phyloP scores from a whole-genome alignment of 1,140 invertebrate species.

The Eumaeus atala region DNA sequence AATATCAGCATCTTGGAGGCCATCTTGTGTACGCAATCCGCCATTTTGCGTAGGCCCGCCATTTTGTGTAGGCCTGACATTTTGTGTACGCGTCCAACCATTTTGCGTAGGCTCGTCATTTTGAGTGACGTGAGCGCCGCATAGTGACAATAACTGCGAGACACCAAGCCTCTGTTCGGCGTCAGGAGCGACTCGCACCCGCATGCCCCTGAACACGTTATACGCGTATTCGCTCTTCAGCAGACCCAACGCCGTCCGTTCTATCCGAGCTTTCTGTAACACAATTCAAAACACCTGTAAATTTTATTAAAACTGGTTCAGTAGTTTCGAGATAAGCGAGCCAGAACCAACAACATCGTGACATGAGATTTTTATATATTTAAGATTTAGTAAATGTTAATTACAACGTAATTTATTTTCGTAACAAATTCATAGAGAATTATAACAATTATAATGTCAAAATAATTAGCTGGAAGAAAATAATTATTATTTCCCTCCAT shows the following conservation, averaged over 20 bases:
- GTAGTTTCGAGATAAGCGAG: no score
- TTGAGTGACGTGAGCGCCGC: conserved; percentile 36
- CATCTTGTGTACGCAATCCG: conserved; percentile 26
- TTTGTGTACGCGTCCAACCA: conserved; percentile 10
- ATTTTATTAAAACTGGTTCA: no score
- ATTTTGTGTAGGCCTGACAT: conserved; percentile 16
- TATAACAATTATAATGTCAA: no score
- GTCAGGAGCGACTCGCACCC: conserved; percentile 28
- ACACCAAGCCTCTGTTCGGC: conserved; percentile 40
- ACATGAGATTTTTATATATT: no score
- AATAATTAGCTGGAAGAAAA: no score
- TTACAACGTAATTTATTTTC: no score
- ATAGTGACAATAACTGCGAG: conserved; percentile 39
- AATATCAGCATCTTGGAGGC: conserved; percentile 28
- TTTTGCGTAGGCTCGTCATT: conserved; percentile 21
- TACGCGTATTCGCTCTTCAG: conserved; percentile 43
- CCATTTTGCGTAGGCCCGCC: background rate
- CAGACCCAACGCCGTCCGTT: conserved; percentile 37
- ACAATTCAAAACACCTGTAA: no score
- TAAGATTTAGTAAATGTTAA: no score
- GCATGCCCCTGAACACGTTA: conserved; percentile 46
- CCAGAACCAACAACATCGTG: no score
- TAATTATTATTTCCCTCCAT: no score
- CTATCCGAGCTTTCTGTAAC: conserved; percentile 52
- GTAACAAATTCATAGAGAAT: no score